Evolutionary conservation across 2,888 invertebrate genomes (phyloP).

Genomic region (Sacculina carcini): DNA sequence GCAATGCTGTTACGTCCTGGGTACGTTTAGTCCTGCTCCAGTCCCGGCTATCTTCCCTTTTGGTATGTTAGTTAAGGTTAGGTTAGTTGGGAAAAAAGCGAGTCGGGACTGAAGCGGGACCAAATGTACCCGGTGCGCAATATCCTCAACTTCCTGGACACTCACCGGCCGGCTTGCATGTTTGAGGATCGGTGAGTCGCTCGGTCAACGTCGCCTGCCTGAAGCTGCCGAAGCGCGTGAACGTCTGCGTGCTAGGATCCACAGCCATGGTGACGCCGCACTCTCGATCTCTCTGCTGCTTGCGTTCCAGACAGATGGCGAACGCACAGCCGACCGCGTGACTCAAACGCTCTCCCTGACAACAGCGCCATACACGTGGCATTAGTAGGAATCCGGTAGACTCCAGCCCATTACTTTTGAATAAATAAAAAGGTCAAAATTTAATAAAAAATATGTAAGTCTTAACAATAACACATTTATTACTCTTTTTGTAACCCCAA

Average conservation of each 20-base stretch:
- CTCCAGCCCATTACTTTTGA: too few relatives aligned
- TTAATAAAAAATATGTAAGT: too few relatives aligned
- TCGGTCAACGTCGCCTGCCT: slow-evolving; percentile 57
- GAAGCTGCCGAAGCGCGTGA: slow-evolving; percentile 78
- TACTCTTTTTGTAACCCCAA: too few relatives aligned
- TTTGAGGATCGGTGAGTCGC: slow-evolving; percentile 36
- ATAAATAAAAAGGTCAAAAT: too few relatives aligned
- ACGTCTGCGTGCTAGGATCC: slow-evolving; percentile 64
- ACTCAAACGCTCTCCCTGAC: slow-evolving; percentile 74
- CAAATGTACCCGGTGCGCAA: too few relatives aligned
- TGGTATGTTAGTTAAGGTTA: not conserved
- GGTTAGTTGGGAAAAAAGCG: not conserved
- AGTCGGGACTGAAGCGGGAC: too few relatives aligned
- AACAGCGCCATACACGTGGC: not conserved
- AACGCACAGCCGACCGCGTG: slow-evolving; percentile 99
- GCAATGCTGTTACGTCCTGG: too few relatives aligned
- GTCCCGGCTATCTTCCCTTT: too few relatives aligned
- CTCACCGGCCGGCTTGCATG: slow-evolving; percentile 23
- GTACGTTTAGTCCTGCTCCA: too few relatives aligned
- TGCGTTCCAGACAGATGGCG: slow-evolving; percentile 88
- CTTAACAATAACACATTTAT: too few relatives aligned
- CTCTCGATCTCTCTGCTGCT: slow-evolving; percentile 90
- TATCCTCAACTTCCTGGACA: too few relatives aligned
- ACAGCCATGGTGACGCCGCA: slow-evolving; percentile 79
- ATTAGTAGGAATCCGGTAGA: too few relatives aligned